A percentile compares a stretch with the other conserved stretches of the same genome.
Conservation (phyloP, 2,797 vertebrate genomes). For the Karalla daura region DNA sequence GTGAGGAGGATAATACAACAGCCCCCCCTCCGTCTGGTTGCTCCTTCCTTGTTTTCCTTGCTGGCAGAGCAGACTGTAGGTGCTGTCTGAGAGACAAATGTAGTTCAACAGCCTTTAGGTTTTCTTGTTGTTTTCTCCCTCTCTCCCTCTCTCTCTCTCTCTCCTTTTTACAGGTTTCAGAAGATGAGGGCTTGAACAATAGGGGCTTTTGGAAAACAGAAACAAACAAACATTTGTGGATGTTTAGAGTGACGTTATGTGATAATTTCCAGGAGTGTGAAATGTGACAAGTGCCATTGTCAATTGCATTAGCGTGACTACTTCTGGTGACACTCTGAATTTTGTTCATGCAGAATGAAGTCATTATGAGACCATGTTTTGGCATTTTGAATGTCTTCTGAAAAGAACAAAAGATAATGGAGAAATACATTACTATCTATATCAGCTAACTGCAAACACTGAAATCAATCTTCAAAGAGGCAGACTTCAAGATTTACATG, state of each 20-base stretch:
- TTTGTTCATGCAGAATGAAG: neutral
- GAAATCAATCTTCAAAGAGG: neutral
- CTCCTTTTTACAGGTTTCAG: constrained; percentile 10
- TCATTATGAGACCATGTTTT: neutral
- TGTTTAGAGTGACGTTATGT: neutral
- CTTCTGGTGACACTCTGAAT: neutral
- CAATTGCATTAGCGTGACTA: neutral
- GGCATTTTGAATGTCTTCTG: neutral
- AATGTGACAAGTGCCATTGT: neutral
- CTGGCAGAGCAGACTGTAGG: constrained; percentile 70
- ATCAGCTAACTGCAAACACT: neutral
- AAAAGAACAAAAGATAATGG: neutral
- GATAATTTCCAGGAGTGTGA: neutral
- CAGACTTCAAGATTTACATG: neutral
- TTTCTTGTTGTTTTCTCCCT: constrained; percentile 45
- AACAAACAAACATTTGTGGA: neutral
- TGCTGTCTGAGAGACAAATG: constrained; percentile 77
- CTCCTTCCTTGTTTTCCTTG: constrained; percentile 68
- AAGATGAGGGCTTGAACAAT: constrained; percentile 10
- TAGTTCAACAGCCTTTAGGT: constrained; percentile 70
- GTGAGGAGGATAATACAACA: constrained; percentile 70
- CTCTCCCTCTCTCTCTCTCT: neutral
- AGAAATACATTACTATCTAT: neutral
- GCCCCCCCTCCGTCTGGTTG: constrained; percentile 56
- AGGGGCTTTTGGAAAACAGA: constrained; percentile 17